Evolutionary conservation across 2,113 vertebrate species (phyloP), one percentile per base, ranked within the genome.

Genomic region (Cephalophus harveyi): DNA sequence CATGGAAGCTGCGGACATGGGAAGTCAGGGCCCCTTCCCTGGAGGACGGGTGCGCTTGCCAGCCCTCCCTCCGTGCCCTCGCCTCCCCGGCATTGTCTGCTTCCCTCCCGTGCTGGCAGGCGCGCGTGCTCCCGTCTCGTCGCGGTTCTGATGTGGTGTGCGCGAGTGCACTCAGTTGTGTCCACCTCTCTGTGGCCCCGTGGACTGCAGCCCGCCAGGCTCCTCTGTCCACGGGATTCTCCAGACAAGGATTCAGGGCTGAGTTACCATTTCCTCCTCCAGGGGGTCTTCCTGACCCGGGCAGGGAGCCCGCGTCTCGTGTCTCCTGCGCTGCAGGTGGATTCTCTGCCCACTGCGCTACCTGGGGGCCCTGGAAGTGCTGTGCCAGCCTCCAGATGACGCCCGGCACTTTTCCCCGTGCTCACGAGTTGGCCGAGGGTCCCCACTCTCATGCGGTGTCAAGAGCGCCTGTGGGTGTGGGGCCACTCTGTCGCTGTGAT

Each of bases 381-480:
- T 25, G 67, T n/a, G 67, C 46, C 48, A 5, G 79, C 46, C 10
- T 3, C 7, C 36, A 28, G 3, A 2, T 6, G 25, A 19, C 0
- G 0, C 0, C 1, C 27, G 11, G 17, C 14, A 5, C 64, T 27
- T 14, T 11, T 9, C 10, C 14, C 9, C 0, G 2, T 5, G 7
- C 3, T 52, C 4, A 19, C 9, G 16, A 50, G 1, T 2, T 14
- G 46, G 50, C n/a, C 4, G 7, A 30, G n/a, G 5, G 30, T 19
- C 71, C 27, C 40, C 25, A 27, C 9, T 2, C 14, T 23, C n/a
- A 13, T 7, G 33, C 0, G 0, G 36, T 7, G 11, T 6, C 16
- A 2, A 25, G 3, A 6, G 52, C 9, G 23, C 36, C 33, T 3
- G n/a, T 2, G 21, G 16, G 14, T 19, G 2, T n/a, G 48, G 21